These are phyloP conservation scores for Epistrophe grossulariae DNA, from an alignment of 2,888 invertebrate genomes.

Conservation along the genomic window DNA sequence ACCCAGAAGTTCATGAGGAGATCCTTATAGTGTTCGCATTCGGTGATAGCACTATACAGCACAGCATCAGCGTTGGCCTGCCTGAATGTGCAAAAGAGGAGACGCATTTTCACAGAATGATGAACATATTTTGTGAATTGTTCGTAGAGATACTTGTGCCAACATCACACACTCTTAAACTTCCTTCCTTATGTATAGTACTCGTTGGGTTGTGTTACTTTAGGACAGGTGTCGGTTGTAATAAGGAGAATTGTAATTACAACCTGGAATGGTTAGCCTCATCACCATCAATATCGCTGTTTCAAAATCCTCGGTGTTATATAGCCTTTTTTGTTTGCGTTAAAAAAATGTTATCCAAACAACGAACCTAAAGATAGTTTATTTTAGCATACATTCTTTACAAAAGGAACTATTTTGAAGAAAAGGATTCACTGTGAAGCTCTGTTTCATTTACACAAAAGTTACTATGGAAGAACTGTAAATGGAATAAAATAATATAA, in stretches of 20 bases:
- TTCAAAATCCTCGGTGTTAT: background rate
- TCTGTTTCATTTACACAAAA: background rate
- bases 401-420: background rate
- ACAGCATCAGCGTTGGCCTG: background rate
- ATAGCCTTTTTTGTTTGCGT: background rate
- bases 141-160: constrained; percentile 19
- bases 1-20: constrained; percentile 68
- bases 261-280: constrained; percentile 53
- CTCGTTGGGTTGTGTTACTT: background rate
- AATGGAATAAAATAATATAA: no score
- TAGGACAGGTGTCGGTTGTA: constrained; percentile 56
- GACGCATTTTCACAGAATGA: constrained; percentile 22
- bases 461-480: background rate
- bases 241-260: constrained; percentile 52
- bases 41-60: background rate
- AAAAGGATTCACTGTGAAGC: background rate
- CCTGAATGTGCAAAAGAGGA: background rate
- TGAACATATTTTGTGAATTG: constrained; percentile 31
- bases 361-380: background rate
- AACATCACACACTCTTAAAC: constrained; percentile 22
- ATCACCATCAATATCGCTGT: constrained; percentile 35
- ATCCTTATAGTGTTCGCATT: constrained; percentile 36
- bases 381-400: background rate
- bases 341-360: background rate
- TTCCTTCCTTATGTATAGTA: background rate